Conservation (phyloP, 2,797 vertebrate genomes). For the Periparus ater region DNA sequence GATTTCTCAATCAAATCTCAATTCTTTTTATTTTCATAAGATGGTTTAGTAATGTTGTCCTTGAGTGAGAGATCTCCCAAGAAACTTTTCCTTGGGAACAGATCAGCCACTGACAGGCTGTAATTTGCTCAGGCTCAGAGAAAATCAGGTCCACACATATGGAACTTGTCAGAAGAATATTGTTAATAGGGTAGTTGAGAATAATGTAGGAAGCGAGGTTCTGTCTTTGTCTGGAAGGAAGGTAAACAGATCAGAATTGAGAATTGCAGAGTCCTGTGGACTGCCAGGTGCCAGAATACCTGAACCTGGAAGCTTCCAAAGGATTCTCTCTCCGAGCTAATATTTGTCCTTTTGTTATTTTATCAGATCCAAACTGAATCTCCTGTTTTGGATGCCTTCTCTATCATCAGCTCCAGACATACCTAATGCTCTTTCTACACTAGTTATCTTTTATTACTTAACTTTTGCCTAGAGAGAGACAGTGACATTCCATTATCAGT, state of each 20-base stretch:
- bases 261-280: background rate
- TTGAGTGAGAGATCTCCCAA: no score
- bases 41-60: no score
- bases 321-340: background rate
- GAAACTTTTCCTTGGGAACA: no score
- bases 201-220: background rate
- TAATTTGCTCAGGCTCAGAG: no score
- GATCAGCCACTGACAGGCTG: no score
- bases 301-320: background rate
- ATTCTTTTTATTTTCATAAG: no score
- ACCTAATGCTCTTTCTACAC: background rate
- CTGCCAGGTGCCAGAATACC: background rate
- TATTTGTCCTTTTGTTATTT: background rate
- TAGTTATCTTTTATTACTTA: background rate
- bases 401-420: background rate
- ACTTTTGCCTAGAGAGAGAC: background rate
- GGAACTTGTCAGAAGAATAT: background rate
- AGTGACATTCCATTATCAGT: background rate
- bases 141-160: no score
- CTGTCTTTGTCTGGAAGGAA: background rate
- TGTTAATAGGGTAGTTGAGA: background rate
- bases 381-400: background rate
- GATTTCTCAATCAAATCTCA: no score
- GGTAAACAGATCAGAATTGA: background rate
- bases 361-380: background rate